Evolutionary conservation across 1,140 invertebrate genomes (phyloP).

Genomic region (Ostrea edulis): DNA sequence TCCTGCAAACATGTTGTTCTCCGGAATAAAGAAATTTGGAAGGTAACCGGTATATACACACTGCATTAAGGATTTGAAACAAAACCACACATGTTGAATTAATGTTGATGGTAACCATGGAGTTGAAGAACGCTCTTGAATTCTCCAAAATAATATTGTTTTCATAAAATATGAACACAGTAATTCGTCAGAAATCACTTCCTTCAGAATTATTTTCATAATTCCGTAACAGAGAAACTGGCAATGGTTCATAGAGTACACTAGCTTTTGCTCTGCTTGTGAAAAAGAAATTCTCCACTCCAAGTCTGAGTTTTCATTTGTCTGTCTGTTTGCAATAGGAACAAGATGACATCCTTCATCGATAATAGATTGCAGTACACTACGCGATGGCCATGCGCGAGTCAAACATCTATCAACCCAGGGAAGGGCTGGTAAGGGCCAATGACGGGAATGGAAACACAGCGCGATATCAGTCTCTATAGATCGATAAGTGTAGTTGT

Average conservation of each 20-base stretch:
- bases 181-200: constrained; percentile 14
- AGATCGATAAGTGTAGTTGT: not conserved
- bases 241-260: constrained; percentile 45
- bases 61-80: constrained; percentile 17
- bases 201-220: constrained; percentile 41
- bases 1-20: constrained; percentile 32
- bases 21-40: constrained; percentile 44
- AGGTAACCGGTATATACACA: constrained; percentile 32
- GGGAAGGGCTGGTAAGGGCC: too few relatives aligned
- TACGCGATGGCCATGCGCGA: not conserved
- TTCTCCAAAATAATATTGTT: constrained; percentile 32
- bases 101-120: constrained; percentile 82
- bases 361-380: not conserved
- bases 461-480: not conserved
- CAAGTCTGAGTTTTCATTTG: not conserved
- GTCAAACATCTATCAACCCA: not conserved
- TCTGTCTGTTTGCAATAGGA: not conserved
- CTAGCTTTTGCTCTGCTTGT: constrained; percentile 39
- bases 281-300: constrained; percentile 49
- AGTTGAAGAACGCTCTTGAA: not conserved
- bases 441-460: not conserved
- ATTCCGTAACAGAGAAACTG: constrained; percentile 45
- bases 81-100: constrained; percentile 26
- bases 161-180: constrained; percentile 47
- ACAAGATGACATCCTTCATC: constrained; percentile 32